phyloP scores from a whole-genome alignment of 1,140 invertebrate species.

The Meloidogyne hapla region DNA sequence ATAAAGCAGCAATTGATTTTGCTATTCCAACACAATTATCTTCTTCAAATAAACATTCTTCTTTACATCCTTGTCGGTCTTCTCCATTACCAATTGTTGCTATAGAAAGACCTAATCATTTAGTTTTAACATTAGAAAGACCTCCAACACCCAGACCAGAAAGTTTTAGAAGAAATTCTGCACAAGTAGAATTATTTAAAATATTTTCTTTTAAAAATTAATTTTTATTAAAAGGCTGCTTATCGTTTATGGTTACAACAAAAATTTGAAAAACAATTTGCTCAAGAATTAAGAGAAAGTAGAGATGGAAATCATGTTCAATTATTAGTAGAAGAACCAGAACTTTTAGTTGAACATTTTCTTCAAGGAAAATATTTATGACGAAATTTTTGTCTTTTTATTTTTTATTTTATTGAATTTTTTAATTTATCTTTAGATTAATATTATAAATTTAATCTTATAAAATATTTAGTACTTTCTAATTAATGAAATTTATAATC shows the following conservation, averaged over 20 bases:
- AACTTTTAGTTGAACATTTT: not conserved
- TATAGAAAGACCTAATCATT: constrained; percentile 10
- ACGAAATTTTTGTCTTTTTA: not conserved
- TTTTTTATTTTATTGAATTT: not conserved
- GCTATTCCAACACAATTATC: not conserved
- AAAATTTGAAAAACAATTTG: constrained; percentile 38
- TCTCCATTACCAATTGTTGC: not conserved
- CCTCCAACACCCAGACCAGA: constrained; percentile 37
- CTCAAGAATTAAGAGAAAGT: constrained; percentile 18
- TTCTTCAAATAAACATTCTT: not conserved
- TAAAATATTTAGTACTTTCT: too few species aligned
- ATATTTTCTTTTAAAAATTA: not conserved
- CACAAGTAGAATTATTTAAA: constrained; percentile 14
- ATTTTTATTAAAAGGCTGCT: not conserved
- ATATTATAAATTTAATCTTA: too few species aligned
- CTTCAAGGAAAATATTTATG: not conserved
- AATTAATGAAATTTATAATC: too few species aligned
- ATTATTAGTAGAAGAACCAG: constrained; percentile 26
- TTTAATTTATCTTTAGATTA: too few species aligned
- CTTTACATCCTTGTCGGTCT: not conserved
- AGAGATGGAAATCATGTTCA: constrained; percentile 29
- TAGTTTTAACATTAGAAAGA: constrained; percentile 26
- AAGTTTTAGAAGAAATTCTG: constrained; percentile 40
- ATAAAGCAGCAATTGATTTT: not conserved
- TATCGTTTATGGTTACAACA: constrained; percentile 33